phyloP scores from a whole-genome alignment of 2,113 vertebrate species.

The Gnathonemus echidnorhynchus region DNA sequence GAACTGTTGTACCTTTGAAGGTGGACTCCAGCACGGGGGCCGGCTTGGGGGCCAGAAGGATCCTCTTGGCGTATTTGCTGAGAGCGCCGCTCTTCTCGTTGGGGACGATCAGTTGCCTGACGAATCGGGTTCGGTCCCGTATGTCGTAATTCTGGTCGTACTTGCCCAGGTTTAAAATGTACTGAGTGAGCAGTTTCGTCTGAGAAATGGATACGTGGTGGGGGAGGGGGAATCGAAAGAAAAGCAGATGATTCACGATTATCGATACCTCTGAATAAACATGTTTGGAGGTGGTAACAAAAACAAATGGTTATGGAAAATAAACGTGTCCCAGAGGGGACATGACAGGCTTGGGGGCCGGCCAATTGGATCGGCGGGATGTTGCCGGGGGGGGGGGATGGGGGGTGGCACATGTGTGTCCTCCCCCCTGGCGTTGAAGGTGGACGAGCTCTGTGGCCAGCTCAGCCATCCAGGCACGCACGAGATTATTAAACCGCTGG shows the following conservation, averaged over 20 bases:
- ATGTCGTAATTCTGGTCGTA: constrained; percentile 99
- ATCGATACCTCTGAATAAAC: constrained; percentile 80
- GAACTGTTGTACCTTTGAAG: constrained; percentile 80
- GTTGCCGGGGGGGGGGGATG: constrained; percentile 28
- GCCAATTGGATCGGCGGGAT: constrained; percentile 73
- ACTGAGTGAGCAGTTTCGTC: constrained; percentile 98
- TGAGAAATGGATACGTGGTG: constrained; percentile 45
- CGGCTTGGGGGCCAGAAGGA: constrained; percentile 90
- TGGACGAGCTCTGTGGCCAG: constrained; percentile 57
- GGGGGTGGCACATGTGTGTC: constrained; percentile 53
- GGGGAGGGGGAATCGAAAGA: constrained; percentile 34
- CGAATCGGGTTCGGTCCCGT: constrained; percentile 95
- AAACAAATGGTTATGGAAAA: constrained; percentile 78
- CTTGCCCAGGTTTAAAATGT: constrained; percentile 94
- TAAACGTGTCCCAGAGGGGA: constrained; percentile 71
- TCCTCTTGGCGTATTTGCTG: constrained; percentile 92
- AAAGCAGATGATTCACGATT: constrained; percentile 78
- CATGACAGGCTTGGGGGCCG: constrained; percentile 62
- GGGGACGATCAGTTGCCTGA: constrained; percentile 96
- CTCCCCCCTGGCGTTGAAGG: constrained; percentile 65
- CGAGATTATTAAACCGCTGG: constrained; percentile 84
- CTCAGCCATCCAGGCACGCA: constrained; percentile 69
- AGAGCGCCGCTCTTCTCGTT: constrained; percentile 88
- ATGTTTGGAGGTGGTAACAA: constrained; percentile 79
- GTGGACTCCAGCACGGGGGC: constrained; percentile 87